Evolutionary conservation across 2,113 vertebrate species (phyloP), one percentile per base, ranked within the genome.

Genomic region (Brachirus orientalis): DNA sequence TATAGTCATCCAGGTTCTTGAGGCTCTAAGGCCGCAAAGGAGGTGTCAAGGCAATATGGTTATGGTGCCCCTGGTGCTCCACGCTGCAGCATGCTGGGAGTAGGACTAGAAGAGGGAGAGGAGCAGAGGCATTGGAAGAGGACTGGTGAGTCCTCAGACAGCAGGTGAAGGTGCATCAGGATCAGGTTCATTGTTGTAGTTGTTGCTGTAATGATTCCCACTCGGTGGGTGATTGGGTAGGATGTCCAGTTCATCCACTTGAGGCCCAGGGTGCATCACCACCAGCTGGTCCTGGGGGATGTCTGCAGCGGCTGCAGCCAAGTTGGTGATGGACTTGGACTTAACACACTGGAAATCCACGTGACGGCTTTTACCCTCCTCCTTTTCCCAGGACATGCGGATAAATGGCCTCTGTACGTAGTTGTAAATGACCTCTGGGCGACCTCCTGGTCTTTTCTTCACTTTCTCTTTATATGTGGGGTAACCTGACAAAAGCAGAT

Each of bases 391-490:
- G 0, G 98, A 99, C 98, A 99, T 99, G 67, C 96, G 93, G 88
- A 99, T 99, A 79, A 99, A 99, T 0, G 98, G 98, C 77, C 98
- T 92, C 89, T 99, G 98, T 63, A 99, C 98, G 0, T 99, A 99
- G 91, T 99, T 99, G 89, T 99, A 99, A 82, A 99, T 99, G 37
- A 99, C 98, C 90, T 99, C 98, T 0, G 97, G 97, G 41, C 98
- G 91, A 44, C 98, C 98, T 0, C 98, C 98, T 0, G 96, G 98
- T 16, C 98, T 91, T 89, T 98, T 99, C 87, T 99, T 99, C 71
- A 99, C 97, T 64, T 99, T 99, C 90, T 99, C 98, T 83, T 99
- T 99, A 89, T 99, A 99, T 0, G 98, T 99, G 2, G 98, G 98
- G 88, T 99, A 97, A 52, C 96, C 96, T 97, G 63, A 8, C 8